A percentile compares a stretch with the other conserved stretches of the same genome.
phyloP scores from a whole-genome alignment of 2,797 vertebrate genomes.

The Xenops minutus region DNA sequence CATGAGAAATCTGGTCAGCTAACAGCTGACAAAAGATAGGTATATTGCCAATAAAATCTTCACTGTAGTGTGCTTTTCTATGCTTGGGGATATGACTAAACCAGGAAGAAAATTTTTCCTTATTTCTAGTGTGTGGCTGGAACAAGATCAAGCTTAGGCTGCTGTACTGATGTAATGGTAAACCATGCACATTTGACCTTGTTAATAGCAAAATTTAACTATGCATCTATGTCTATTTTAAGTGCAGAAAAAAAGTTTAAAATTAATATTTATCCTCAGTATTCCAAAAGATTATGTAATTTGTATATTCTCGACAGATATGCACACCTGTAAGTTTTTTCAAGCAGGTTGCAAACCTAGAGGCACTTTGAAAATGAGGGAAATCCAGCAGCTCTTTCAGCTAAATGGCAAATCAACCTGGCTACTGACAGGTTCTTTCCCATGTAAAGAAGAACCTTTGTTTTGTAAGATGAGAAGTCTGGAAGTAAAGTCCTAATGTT shows the following conservation, averaged over 20 bases:
- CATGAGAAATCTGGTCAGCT: neutral
- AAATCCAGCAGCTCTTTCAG: neutral
- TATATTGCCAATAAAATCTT: neutral
- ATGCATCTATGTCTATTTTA: neutral
- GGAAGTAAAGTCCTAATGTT: neutral
- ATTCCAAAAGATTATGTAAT: neutral
- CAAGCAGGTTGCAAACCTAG: neutral
- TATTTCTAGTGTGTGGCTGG: neutral
- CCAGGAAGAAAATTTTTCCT: neutral
- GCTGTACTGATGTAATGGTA: neutral
- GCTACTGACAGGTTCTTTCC: neutral
- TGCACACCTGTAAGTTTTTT: neutral
- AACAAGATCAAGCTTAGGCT: neutral
- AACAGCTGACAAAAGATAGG: neutral
- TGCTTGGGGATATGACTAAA: neutral
- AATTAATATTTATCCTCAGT: neutral
- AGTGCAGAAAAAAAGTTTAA: neutral
- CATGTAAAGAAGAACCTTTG: neutral
- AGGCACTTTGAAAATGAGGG: neutral
- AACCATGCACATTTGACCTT: neutral
- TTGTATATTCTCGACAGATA: neutral
- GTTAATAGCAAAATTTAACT: neutral
- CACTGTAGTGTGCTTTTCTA: neutral
- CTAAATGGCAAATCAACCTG: neutral
- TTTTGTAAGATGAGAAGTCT: fast-evolving